phyloP scores from a whole-genome alignment of 1,140 invertebrate genomes.

The Caenorhabditis inopinata region DNA sequence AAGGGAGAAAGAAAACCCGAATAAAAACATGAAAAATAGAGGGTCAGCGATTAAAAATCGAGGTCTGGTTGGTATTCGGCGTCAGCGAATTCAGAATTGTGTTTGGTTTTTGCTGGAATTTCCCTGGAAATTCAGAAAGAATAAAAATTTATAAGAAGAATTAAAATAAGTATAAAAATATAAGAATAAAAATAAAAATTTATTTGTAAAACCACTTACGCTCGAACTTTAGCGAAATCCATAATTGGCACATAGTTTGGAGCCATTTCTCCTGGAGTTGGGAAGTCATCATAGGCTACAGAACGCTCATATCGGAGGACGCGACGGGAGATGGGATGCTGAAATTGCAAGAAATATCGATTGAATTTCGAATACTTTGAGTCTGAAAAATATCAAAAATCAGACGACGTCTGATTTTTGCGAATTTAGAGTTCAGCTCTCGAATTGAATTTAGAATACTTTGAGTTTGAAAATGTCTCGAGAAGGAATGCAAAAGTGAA shows the following conservation, averaged over 20 bases:
- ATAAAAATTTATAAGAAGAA: too few species aligned
- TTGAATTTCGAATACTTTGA: too few species aligned
- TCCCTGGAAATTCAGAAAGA: background rate
- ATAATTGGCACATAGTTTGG: conserved; percentile 7
- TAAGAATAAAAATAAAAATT: background rate
- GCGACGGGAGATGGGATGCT: conserved; percentile 5
- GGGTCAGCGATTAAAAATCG: conserved; percentile 14
- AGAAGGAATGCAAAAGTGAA: background rate
- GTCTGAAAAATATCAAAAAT: too few species aligned
- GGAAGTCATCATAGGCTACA: conserved; percentile 1
- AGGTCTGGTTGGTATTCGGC: conserved; percentile 16
- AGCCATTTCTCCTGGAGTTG: conserved; percentile 5
- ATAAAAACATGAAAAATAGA: background rate
- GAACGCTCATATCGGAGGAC: conserved; percentile 9
- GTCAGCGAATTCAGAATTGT: conserved; percentile 14
- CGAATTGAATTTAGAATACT: too few species aligned
- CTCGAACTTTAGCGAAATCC: conserved; percentile 1
- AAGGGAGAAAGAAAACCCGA: background rate
- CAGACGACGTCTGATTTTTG: too few species aligned
- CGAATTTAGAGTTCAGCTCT: too few species aligned
- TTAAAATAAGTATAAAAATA: too few species aligned
- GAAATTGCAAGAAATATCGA: too few species aligned
- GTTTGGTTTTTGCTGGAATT: conserved; percentile 21
- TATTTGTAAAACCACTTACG: too few species aligned
- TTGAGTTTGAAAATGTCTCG: too few species aligned